These are phyloP conservation scores for Cyclophora albipunctata DNA, from an alignment of 2,888 invertebrate species.

Conservation along the genomic window DNA sequence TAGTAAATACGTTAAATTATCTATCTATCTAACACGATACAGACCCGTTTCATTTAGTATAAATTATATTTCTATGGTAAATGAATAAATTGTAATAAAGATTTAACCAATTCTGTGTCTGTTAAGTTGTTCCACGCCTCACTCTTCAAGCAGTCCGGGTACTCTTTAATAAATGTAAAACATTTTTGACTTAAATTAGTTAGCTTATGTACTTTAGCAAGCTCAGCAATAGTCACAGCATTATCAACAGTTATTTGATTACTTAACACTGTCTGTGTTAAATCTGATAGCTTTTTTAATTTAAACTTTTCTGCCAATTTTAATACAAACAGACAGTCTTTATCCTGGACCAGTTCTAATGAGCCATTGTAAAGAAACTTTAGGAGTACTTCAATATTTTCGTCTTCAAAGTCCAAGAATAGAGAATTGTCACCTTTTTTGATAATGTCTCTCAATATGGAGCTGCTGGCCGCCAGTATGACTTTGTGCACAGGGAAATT, in stretches of 20 bases:
- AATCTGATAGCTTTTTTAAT: slow-evolving; percentile 32
- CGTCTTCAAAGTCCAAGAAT: slow-evolving; percentile 39
- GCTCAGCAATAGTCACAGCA: slow-evolving; percentile 45
- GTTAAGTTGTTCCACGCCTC: slow-evolving; percentile 48
- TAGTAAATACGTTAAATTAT: no score
- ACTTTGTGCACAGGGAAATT: slow-evolving; percentile 47
- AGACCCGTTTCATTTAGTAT: no score
- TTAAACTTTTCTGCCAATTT: slow-evolving; percentile 44
- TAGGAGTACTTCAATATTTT: slow-evolving; percentile 45
- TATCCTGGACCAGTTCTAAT: slow-evolving; percentile 37
- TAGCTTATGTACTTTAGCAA: slow-evolving; percentile 48
- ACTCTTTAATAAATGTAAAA: slow-evolving; percentile 43
- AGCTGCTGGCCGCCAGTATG: slow-evolving; percentile 48
- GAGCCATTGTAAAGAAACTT: slow-evolving; percentile 54
- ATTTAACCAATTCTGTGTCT: slow-evolving; percentile 49
- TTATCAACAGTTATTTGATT: slow-evolving; percentile 44
- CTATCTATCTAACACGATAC: no score
- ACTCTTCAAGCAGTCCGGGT: slow-evolving; percentile 43
- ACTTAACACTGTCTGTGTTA: slow-evolving; percentile 36
- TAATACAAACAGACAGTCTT: slow-evolving; percentile 39
- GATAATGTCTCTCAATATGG: slow-evolving; percentile 36
- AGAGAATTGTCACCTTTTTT: slow-evolving; percentile 29
- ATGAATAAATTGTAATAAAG: slow-evolving; percentile 25
- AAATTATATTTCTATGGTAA: no score
- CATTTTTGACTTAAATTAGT: slow-evolving; percentile 34